Base-by-base conservation (phyloP, 23 tunicate species). In the Halocynthia aurantium region DNA sequence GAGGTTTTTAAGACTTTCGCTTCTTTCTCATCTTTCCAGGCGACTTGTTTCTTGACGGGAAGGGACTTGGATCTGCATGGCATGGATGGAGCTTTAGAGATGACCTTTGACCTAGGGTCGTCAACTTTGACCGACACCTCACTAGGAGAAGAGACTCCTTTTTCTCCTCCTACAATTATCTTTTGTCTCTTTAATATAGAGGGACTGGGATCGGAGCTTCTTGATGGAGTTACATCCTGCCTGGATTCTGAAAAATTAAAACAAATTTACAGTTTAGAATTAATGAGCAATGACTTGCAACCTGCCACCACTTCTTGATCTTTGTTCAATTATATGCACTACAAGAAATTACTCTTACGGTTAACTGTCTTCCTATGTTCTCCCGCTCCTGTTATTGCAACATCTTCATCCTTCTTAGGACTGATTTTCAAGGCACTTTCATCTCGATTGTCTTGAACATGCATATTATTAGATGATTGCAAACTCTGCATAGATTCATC, bases 31-130 rank as follows among this genome's bases (percentile, higher is more conserved):
- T 88, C 95, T 52, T 88, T 88, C 95, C 95, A 88, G 49, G 63
- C 80, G 5, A 88, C 95, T 58, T 88, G 86, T 63, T 88, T 88
- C 52, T 83, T 88, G 7, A 73, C 63, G 11, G 84, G 57, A 13
- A 22, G 57, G 1, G 95, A 72, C 15, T 74, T 74, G 9, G 13
- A 10, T 74, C 78, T 31, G 8, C 18, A 13, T 51, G 58, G 51
- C 9, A 8, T 54, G 5, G 6, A 0, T 5, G 62, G 19, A 18
- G 78, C 55, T 54, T 64, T 74, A 31, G 44, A 31, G 44, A 31
- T 31, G 44, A 31, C 44, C 4, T 31, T 31, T 31, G 4, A 4
- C 56, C 56, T 19, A 74, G 64, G 1, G 2, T 67, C 22, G 1
- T 19, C 2, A n/a, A 11, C 8, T 49, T 70, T 22, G 54, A 10